phyloP scores from a whole-genome alignment of 2,888 invertebrate genomes.

The Epirrhoe tristata region DNA sequence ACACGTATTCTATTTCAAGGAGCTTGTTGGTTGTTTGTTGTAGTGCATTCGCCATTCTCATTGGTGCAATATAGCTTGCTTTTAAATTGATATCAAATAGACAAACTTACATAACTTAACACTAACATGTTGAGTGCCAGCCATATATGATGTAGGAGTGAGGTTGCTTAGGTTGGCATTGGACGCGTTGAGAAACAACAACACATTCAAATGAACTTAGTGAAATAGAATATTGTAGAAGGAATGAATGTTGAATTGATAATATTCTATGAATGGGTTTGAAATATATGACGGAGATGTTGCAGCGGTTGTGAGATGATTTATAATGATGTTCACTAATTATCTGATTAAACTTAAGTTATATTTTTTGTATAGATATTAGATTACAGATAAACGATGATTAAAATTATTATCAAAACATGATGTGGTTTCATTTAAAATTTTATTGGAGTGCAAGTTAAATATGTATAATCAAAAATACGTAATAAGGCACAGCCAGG shows the following conservation, averaged over 20 bases:
- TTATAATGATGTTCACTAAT: slow-evolving; percentile 83
- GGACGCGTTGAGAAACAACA: too few relatives aligned
- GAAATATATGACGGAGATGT: slow-evolving; percentile 75
- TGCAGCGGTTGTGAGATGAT: slow-evolving; percentile 85
- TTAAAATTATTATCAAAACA: slow-evolving; percentile 77
- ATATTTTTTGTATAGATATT: slow-evolving; percentile 84
- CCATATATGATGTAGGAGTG: too few relatives aligned
- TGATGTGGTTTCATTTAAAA: slow-evolving; percentile 18
- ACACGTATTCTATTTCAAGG: neutral
- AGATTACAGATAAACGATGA: slow-evolving; percentile 79
- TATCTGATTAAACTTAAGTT: slow-evolving; percentile 83
- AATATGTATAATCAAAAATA: slow-evolving; percentile 25
- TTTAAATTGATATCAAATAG: too few relatives aligned
- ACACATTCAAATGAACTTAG: too few relatives aligned
- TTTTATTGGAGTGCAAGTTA: slow-evolving; percentile 9
- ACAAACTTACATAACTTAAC: too few relatives aligned
- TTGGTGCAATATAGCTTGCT: too few relatives aligned
- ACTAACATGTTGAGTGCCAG: too few relatives aligned
- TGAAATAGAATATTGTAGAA: slow-evolving; percentile 22
- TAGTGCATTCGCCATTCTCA: too few relatives aligned
- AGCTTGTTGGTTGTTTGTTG: neutral
- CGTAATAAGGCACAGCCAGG: slow-evolving; percentile 63
- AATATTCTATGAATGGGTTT: slow-evolving; percentile 73
- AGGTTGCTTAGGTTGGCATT: too few relatives aligned
- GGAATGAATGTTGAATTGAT: slow-evolving; percentile 67